A percentile compares a stretch with the other conserved stretches of the same genome.
phyloP scores from a whole-genome alignment of 2,113 vertebrate species.

The Diglossa brunneiventris region DNA sequence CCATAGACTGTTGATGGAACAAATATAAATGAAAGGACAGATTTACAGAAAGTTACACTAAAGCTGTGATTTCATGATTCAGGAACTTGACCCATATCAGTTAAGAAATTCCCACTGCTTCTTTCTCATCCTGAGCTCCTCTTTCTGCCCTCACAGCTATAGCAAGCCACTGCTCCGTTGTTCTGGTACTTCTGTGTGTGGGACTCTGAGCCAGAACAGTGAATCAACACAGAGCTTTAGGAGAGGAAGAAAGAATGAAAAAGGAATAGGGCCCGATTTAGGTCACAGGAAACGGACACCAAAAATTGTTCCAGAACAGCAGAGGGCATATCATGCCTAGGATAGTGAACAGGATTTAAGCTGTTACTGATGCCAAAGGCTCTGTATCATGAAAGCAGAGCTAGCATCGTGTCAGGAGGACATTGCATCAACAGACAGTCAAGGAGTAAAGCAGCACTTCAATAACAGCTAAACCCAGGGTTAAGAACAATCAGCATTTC shows the following conservation, averaged over 20 bases:
- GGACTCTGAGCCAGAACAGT: background rate
- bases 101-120: background rate
- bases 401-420: background rate
- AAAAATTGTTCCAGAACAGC: background rate
- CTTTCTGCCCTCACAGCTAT: background rate
- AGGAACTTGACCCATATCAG: background rate
- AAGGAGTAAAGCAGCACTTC: background rate
- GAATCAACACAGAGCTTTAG: background rate
- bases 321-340: background rate
- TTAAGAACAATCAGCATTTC: background rate
- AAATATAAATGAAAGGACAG: background rate
- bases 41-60: background rate
- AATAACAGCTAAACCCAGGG: background rate
- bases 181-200: background rate
- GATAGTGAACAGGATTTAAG: background rate
- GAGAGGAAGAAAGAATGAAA: background rate
- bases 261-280: background rate
- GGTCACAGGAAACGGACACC: background rate
- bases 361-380: background rate
- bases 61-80: background rate
- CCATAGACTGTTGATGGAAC: background rate
- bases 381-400: background rate
- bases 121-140: background rate
- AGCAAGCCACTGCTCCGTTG: background rate
- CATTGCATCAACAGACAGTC: background rate